Evolutionary conservation across 2,797 vertebrate species (phyloP).

Genomic region (Gorsachius magnificus): DNA sequence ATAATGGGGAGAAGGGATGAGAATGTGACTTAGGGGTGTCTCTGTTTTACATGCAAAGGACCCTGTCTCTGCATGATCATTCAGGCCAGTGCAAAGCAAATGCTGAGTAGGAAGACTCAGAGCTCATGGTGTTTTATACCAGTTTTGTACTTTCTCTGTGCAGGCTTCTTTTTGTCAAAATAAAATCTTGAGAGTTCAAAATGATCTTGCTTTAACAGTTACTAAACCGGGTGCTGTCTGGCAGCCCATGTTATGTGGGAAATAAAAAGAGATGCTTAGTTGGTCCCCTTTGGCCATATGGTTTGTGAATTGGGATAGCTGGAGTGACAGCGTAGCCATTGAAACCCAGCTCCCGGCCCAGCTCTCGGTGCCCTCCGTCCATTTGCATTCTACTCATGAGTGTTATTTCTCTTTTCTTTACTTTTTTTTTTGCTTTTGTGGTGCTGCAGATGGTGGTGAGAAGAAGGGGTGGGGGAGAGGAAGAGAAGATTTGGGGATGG

Average conservation of each 20-base stretch:
- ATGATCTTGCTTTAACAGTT: neutral
- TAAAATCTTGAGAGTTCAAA: neutral
- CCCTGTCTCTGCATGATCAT: neutral
- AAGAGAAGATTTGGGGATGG: neutral
- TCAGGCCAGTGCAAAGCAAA: neutral
- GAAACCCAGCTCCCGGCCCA: neutral
- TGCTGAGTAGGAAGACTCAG: neutral
- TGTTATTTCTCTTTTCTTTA: neutral
- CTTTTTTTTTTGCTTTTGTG: neutral
- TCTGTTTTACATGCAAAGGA: neutral
- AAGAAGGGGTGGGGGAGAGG: no score
- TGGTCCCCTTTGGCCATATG: neutral
- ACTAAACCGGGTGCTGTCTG: neutral
- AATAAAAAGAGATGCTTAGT: neutral
- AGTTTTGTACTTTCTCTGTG: neutral
- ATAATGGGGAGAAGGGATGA: neutral
- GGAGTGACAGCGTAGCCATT: neutral
- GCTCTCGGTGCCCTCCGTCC: fast-evolving
- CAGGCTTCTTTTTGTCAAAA: neutral
- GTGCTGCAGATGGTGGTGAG: neutral
- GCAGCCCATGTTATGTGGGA: neutral
- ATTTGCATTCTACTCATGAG: neutral
- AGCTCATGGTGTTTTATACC: fast-evolving
- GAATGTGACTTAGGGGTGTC: neutral
- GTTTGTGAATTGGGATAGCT: neutral